Percentiles rank a stretch among this genome's conserved stretches.
Evolutionary conservation across 2,797 vertebrate species (phyloP).

Genomic region (Phataginus tetradactyla): DNA sequence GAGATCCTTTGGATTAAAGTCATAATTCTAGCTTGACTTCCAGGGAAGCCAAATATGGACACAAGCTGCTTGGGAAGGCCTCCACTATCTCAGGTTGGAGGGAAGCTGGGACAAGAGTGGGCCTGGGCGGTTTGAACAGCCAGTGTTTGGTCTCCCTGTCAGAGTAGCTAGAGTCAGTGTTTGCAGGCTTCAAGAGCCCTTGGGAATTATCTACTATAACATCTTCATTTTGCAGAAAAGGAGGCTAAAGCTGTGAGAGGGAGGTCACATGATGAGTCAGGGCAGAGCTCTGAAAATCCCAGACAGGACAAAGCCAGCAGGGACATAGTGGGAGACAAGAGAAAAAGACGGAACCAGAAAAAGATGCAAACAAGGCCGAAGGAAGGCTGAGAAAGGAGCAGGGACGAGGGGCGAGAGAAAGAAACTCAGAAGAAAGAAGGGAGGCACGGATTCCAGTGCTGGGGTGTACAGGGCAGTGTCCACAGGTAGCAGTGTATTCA

Average conservation of each 20-base stretch:
- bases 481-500: neutral
- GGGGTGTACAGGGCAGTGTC: neutral
- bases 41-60: neutral
- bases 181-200: slow-evolving; percentile 15
- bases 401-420: neutral
- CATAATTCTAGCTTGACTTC: neutral
- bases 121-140: neutral
- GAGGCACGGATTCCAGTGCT: neutral
- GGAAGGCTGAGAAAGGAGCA: slow-evolving; percentile 35
- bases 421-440: neutral
- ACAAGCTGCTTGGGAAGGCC: neutral
- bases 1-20: slow-evolving; percentile 17
- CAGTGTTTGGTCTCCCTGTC: neutral
- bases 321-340: neutral
- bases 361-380: slow-evolving; percentile 12
- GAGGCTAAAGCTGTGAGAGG: slow-evolving; percentile 15
- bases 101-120: neutral
- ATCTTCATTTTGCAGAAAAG: slow-evolving; percentile 44
- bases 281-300: slow-evolving; percentile 28
- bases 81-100: neutral
- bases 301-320: slow-evolving; percentile 25
- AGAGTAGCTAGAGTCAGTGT: neutral
- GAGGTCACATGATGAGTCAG: neutral
- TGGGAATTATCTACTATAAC: slow-evolving; percentile 28
- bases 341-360: neutral